Evolutionary conservation across 2,113 vertebrate genomes (phyloP).

Genomic region (Scomber scombrus): DNA sequence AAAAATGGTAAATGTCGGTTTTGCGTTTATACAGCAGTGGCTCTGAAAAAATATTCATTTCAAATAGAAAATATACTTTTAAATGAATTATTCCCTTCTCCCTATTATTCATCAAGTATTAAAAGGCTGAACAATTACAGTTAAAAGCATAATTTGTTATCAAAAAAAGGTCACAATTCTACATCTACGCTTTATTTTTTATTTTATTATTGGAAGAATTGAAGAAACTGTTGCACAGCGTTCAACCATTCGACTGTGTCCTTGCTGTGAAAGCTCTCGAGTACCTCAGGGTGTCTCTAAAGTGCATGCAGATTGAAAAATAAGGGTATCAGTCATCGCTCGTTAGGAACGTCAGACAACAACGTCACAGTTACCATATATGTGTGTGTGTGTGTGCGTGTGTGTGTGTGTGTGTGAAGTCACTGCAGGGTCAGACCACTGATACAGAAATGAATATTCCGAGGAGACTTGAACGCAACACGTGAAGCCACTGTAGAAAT

Average conservation of each 20-base stretch:
- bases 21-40: constrained; percentile 27
- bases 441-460: too few species aligned
- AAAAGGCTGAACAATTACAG: background rate
- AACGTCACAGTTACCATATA: background rate
- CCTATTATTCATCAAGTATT: constrained; percentile 1
- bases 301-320: constrained; percentile 76
- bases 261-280: constrained; percentile 29
- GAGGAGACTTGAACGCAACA: too few species aligned
- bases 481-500: too few species aligned
- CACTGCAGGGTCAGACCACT: background rate
- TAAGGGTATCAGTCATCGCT: constrained; percentile 37
- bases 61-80: constrained; percentile 10
- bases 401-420: background rate
- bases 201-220: background rate
- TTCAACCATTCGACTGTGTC: constrained; percentile 14
- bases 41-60: constrained; percentile 48
- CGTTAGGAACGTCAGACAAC: constrained; percentile 2
- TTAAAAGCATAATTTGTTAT: background rate
- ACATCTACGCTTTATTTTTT: background rate
- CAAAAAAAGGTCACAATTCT: background rate
- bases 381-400: too few species aligned
- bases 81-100: constrained; percentile 14
- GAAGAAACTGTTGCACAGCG: background rate
- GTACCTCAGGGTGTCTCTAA: constrained; percentile 75
- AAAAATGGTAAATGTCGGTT: constrained; percentile 14